phyloP scores from a whole-genome alignment of 2,113 vertebrate genomes.

The Hemicordylus capensis region DNA sequence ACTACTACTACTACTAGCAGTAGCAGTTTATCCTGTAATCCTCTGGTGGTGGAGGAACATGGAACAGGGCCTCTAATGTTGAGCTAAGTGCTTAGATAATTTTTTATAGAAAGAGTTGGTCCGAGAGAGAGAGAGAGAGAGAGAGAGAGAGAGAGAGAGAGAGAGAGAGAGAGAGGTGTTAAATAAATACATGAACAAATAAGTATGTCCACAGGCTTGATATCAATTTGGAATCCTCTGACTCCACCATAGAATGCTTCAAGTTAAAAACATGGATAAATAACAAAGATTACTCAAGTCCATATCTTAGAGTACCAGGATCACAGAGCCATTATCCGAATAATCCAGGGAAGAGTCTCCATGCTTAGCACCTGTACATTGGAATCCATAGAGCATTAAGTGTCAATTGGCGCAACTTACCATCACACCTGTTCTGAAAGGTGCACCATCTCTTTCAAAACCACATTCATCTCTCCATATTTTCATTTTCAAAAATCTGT shows the following conservation, averaged over 20 bases:
- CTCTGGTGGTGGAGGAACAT: too few relatives aligned
- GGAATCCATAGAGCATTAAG: not conserved
- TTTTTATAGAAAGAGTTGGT: not conserved
- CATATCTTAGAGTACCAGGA: not conserved
- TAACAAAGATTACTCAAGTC: not conserved
- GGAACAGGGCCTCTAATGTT: too few relatives aligned
- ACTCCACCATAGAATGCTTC: not conserved
- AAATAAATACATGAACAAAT: too few relatives aligned
- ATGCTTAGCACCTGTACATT: not conserved
- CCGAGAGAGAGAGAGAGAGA: too few relatives aligned
- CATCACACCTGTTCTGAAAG: not conserved
- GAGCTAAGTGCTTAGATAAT: too few relatives aligned
- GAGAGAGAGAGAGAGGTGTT: too few relatives aligned
- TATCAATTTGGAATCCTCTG: not conserved
- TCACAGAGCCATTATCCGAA: not conserved
- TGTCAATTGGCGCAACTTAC: not conserved
- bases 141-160: too few relatives aligned
- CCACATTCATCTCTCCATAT: not conserved
- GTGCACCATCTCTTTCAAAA: not conserved
- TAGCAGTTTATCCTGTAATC: too few relatives aligned
- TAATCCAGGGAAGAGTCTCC: not conserved
- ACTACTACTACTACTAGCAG: too few relatives aligned
- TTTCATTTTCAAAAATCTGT: not conserved
- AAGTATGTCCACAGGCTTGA: not conserved
- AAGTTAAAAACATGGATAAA: not conserved